Conservation (phyloP, 2,113 vertebrate species). For the Eulacestoma nigropectus region DNA sequence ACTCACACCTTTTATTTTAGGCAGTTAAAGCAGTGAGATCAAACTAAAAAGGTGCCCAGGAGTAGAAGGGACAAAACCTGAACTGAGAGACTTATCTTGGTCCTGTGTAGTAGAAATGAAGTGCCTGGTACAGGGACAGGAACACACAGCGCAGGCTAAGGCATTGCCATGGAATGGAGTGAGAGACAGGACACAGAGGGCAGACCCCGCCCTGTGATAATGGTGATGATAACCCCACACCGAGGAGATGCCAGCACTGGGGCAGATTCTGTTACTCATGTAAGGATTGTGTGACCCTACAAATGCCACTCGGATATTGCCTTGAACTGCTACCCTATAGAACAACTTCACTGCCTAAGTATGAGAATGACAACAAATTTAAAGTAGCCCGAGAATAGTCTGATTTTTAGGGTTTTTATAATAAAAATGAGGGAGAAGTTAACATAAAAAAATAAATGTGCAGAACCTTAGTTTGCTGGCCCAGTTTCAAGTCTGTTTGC, state of each 20-base stretch:
- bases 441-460: background rate
- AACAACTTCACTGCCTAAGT: background rate
- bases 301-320: background rate
- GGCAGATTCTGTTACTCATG: background rate
- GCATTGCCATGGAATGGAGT: fast-evolving
- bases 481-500: background rate
- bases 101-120: background rate
- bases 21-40: background rate
- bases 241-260: background rate
- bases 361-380: background rate
- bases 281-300: background rate
- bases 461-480: background rate
- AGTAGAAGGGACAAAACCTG: background rate
- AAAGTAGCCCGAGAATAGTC: background rate
- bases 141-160: background rate
- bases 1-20: background rate
- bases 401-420: background rate
- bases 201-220: fast-evolving
- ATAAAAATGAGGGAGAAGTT: background rate
- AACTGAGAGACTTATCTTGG: background rate
- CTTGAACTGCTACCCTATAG: background rate
- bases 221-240: background rate
- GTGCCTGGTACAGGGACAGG: background rate
- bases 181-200: background rate
- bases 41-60: background rate